A percentile compares a stretch with the other conserved stretches of the same genome.
Conservation (phyloP, 92 coral and sea anemone species). For the Epizoanthus fatuus region DNA sequence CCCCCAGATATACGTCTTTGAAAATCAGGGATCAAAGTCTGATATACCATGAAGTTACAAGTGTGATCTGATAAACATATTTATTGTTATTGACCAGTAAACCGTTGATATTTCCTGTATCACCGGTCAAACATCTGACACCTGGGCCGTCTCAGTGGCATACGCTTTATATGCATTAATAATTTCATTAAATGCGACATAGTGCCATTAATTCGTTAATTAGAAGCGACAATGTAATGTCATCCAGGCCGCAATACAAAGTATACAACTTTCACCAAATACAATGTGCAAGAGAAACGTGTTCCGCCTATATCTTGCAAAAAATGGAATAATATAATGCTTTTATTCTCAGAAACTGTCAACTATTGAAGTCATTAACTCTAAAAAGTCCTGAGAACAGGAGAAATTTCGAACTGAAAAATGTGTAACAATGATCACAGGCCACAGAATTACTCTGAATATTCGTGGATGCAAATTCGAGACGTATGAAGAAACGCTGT, state of each 20-base stretch:
- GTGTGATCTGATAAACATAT: background rate
- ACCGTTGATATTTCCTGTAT: background rate
- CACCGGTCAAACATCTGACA: slow-evolving; percentile 12
- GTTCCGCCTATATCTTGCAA: background rate
- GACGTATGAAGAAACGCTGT: slow-evolving; percentile 86
- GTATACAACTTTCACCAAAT: slow-evolving; percentile 5
- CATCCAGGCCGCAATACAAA: background rate
- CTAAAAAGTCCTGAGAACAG: background rate
- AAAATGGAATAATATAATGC: background rate
- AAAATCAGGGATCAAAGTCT: background rate
- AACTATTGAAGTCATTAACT: slow-evolving; percentile 8
- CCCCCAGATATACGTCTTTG: background rate
- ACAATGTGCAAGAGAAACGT: background rate
- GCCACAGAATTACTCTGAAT: slow-evolving; percentile 72
- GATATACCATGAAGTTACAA: background rate
- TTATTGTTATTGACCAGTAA: background rate
- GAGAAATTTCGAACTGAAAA: background rate
- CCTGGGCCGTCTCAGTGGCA: slow-evolving; percentile 7
- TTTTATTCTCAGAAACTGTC: background rate
- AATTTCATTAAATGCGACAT: slow-evolving; percentile 25
- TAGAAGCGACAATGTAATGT: slow-evolving; percentile 9
- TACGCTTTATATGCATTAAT: slow-evolving; percentile 41
- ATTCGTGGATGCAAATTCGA: slow-evolving; percentile 88
- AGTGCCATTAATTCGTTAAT: slow-evolving; percentile 37
- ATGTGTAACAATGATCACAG: background rate